Conservation (phyloP, 2,797 vertebrate species). For the Carapus acus region DNA sequence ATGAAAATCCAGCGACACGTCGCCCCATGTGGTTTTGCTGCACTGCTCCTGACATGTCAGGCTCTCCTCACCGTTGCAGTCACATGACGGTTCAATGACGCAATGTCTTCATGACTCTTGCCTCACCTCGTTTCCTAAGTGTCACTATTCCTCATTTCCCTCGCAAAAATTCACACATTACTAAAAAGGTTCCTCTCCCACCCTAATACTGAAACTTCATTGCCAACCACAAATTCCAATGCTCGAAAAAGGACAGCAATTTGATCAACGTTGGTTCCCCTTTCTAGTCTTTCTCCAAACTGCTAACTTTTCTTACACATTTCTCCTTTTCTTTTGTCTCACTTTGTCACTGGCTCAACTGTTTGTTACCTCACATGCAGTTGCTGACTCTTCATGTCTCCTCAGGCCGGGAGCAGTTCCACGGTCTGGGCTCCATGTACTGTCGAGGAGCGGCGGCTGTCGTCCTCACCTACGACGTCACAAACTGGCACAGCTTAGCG, state of each 20-base stretch:
- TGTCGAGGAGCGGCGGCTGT: constrained; percentile 88
- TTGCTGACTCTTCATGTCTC: constrained; percentile 8
- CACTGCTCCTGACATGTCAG: constrained; percentile 4
- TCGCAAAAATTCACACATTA: not conserved
- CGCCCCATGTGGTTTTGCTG: not conserved
- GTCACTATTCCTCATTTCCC: constrained; percentile 9
- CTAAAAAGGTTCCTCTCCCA: too few relatives aligned
- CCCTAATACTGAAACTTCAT: too few relatives aligned
- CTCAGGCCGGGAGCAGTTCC: constrained; percentile 94
- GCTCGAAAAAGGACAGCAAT: too few relatives aligned
- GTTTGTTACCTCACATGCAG: not conserved
- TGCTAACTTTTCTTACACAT: constrained; percentile 25
- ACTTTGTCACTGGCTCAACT: not conserved
- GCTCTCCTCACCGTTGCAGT: constrained; percentile 54
- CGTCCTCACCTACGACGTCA: constrained; percentile 92
- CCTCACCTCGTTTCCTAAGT: constrained; percentile 26
- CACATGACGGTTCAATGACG: constrained; percentile 52
- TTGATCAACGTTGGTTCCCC: constrained; percentile 28
- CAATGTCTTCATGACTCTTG: constrained; percentile 23
- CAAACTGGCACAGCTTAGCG: constrained; percentile 83
- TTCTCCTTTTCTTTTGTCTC: not conserved
- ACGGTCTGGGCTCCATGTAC: constrained; percentile 96
- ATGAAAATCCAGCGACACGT: not conserved
- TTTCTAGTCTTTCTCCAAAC: constrained; percentile 46
- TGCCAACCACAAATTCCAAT: too few relatives aligned